These are phyloP conservation scores for Ruditapes philippinarum DNA, from an alignment of 1,140 invertebrate species.

Conservation along the genomic window DNA sequence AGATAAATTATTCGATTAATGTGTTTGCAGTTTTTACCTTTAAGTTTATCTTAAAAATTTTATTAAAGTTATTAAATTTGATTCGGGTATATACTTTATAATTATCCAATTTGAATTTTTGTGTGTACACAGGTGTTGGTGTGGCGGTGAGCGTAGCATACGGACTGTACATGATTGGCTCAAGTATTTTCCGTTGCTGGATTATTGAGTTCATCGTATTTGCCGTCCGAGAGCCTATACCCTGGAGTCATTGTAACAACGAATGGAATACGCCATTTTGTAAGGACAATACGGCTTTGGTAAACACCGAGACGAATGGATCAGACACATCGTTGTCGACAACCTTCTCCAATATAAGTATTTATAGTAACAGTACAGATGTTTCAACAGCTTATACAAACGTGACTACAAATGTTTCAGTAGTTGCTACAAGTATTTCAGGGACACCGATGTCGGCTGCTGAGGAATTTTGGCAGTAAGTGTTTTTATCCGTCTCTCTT, in stretches of 20 bases:
- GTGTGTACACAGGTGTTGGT: slow-evolving; percentile 7
- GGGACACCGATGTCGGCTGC: neutral
- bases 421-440: too few species aligned
- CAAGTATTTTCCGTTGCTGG: slow-evolving; percentile 43
- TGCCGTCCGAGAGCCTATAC: slow-evolving; percentile 8
- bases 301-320: neutral
- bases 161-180: neutral
- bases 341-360: neutral
- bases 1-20: too few species aligned
- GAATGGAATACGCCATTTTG: slow-evolving; percentile 42
- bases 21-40: too few species aligned
- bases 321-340: neutral
- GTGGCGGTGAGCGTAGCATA: slow-evolving; percentile 13
- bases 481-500: too few species aligned
- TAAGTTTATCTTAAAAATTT: too few species aligned
- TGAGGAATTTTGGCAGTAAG: slow-evolving; percentile 61
- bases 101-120: neutral
- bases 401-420: neutral
- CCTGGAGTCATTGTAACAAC: slow-evolving; percentile 38
- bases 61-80: neutral
- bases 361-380: neutral
- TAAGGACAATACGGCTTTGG: neutral
- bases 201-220: slow-evolving; percentile 41
- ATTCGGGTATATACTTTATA: neutral
- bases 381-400: neutral